Percentiles rank a stretch among this genome's conserved stretches.
These are phyloP conservation scores for Bucorvus abyssinicus DNA, from an alignment of 2,797 vertebrate genomes.

Conservation along the genomic window DNA sequence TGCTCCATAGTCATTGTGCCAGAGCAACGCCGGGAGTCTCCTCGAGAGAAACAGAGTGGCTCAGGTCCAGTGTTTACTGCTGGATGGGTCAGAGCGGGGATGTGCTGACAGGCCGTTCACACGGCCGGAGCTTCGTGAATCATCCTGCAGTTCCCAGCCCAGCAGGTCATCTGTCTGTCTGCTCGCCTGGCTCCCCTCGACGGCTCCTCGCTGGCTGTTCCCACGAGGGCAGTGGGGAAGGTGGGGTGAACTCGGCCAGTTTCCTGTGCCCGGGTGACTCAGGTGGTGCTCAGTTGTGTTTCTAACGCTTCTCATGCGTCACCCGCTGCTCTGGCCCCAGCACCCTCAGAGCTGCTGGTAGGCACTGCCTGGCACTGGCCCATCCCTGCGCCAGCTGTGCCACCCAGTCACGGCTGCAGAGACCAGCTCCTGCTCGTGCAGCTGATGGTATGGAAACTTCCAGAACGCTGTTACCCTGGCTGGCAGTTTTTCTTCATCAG, in stretches of 20 bases:
- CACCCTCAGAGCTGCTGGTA: neutral
- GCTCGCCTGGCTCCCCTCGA: neutral
- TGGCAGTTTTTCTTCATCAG: neutral
- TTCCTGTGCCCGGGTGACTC: neutral
- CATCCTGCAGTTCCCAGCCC: neutral
- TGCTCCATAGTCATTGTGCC: neutral
- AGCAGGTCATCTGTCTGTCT: neutral
- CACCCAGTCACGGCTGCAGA: neutral
- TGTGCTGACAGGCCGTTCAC: neutral
- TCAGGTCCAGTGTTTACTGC: neutral
- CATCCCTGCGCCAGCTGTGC: neutral
- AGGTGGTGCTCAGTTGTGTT: neutral
- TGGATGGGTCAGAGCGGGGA: neutral
- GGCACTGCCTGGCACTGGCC: neutral
- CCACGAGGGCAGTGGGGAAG: neutral
- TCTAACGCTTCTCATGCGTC: neutral
- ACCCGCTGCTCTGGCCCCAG: neutral
- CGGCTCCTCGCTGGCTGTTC: neutral
- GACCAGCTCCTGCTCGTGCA: neutral
- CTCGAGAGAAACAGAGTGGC: neutral
- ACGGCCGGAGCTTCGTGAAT: neutral
- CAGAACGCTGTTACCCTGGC: neutral
- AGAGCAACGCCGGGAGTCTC: neutral
- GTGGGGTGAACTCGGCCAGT: neutral
- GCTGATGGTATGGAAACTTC: neutral